Conservation (phyloP, 1,140 invertebrate species). For the Drosophila neocordata region DNA sequence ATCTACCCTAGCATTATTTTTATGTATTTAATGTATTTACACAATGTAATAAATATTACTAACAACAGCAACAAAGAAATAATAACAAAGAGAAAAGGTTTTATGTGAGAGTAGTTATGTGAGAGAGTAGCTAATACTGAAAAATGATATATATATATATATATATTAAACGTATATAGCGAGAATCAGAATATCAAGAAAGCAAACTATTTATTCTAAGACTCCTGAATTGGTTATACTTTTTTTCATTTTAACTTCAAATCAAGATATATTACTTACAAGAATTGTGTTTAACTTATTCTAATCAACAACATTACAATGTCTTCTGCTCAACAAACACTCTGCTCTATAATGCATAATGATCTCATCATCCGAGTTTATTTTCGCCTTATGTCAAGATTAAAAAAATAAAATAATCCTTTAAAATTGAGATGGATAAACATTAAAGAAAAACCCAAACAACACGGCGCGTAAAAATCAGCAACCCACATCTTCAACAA, state of each 20-base stretch:
- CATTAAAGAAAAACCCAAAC: conserved; percentile 30
- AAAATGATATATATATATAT: neutral
- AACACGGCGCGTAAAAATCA: conserved; percentile 65
- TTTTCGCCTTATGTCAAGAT: conserved; percentile 76
- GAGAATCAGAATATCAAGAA: neutral
- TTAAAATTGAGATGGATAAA: conserved; percentile 30
- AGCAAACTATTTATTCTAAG: neutral
- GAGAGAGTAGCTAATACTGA: neutral
- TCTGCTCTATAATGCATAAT: conserved; percentile 74
- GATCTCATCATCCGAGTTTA: conserved; percentile 83
- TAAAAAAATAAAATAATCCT: conserved; percentile 50
- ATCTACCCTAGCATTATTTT: neutral
- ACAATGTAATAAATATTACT: conserved; percentile 6
- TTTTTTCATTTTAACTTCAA: neutral
- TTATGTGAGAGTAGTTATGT: neutral
- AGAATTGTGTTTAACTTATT: conserved; percentile 37
- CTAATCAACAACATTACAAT: conserved; percentile 26
- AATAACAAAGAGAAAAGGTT: neutral
- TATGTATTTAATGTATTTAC: neutral
- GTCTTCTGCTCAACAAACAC: conserved; percentile 53
- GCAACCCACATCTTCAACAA: conserved; percentile 64
- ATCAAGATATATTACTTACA: conserved; percentile 15
- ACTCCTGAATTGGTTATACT: neutral
- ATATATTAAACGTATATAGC: neutral
- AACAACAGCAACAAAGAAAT: neutral